Percentiles rank a stretch among this genome's conserved stretches.
Conservation (phyloP, 1,140 invertebrate species). For the Brachionus rubens region DNA sequence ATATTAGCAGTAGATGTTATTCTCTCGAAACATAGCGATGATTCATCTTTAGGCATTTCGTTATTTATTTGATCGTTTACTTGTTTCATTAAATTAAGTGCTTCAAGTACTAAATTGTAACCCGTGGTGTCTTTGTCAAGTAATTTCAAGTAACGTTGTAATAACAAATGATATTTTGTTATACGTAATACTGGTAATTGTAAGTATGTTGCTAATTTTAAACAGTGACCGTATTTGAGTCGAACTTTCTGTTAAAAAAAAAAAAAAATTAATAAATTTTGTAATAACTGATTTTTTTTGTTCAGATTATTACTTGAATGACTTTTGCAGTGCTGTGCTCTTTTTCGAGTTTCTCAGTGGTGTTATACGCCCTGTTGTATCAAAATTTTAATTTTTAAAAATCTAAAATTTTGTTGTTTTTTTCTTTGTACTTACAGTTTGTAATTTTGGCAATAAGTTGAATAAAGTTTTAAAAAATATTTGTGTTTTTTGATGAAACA, state of each 20-base stretch:
- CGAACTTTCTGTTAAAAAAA: constrained; percentile 2
- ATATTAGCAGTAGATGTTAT: constrained; percentile 28
- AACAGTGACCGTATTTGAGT: constrained; percentile 35
- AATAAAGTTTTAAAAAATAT: constrained; percentile 32
- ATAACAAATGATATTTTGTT: constrained; percentile 42
- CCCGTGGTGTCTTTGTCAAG: constrained; percentile 32
- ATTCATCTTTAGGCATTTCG: constrained; percentile 34
- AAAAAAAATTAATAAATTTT: no score
- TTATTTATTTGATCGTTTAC: constrained; percentile 43
- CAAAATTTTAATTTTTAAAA: not conserved
- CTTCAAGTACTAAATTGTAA: not conserved
- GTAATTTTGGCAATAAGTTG: constrained; percentile 41
- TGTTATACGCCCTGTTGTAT: not conserved
- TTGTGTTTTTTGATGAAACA: constrained; percentile 45
- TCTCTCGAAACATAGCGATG: not conserved
- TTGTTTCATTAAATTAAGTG: constrained; percentile 32
- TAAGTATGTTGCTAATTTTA: constrained; percentile 35
- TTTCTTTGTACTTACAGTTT: constrained; percentile 15
- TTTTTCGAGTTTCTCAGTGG: constrained; percentile 38
- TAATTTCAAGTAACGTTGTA: constrained; percentile 36
- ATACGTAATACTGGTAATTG: constrained; percentile 41
- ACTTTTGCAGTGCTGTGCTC: not conserved
- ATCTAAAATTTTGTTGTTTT: not conserved
- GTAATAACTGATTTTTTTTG: not conserved
- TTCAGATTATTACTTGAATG: constrained; percentile 1